Base-by-base conservation (phyloP, 1,140 invertebrate genomes). In the Drosophila pectinifera region DNA sequence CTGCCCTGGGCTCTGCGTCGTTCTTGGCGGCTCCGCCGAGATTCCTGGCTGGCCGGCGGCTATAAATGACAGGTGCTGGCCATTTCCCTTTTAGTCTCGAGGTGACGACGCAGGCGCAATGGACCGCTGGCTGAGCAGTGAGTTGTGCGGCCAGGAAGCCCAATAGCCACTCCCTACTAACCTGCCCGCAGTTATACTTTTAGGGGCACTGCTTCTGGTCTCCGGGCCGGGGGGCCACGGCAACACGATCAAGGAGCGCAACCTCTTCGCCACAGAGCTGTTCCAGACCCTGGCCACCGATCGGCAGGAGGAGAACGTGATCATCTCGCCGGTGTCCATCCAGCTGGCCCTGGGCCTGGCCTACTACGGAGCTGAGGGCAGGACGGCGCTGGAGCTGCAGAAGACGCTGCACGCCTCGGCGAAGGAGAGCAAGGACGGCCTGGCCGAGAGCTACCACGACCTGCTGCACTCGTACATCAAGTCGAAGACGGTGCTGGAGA, bases 61-160 rank as follows among this genome's bases (percentile, higher is more conserved):
- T 91, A 91, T 91, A 91, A 91, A 91, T 91, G 80, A 74, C 78
- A 82, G 72, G 49, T 62, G 69, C 61, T 69, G 59, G 77, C 72
- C 78, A 73, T 91, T 89, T 89, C 89, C 85, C 73, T 89, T 82
- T 91, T 89, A 91, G 89, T 91, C 78, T 89, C 73, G 43, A 75
- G 67, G 59, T 85, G 75, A 74, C 80, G 65, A 77, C 83, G 82
- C 64, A 67, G 62, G 68, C 84, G 85, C 77, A 73, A 82, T 90
- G 86, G 79, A 76, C 64, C 51, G 43, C 46, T 54, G 68, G 53
- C 63, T 78, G 16, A 75, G 38, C 69, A 54, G 86, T 90, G 72
- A 83, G 83, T 82, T 24, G 16, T 7, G 11, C 10, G 8, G 5
- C 14, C 16, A 5, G 46, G 36, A 51, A n/a, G 13, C 8, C 14